Conservation (phyloP, 2,113 vertebrate species). For the Amphilophus citrinellus region DNA sequence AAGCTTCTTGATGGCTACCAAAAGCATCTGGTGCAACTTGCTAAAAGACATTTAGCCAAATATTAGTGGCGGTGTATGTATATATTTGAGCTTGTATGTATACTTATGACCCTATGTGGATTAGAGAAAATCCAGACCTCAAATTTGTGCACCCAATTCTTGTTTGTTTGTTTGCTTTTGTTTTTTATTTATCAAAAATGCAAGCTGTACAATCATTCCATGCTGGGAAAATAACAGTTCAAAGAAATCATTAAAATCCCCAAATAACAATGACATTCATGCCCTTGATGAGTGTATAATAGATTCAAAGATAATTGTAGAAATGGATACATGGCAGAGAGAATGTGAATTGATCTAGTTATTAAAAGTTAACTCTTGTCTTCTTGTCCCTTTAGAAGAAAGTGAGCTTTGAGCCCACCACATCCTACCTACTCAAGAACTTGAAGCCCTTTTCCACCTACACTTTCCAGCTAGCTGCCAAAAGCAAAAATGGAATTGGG, state of each 20-base stretch:
- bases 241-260: not conserved
- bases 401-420: constrained; percentile 89
- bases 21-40: too few relatives aligned
- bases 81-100: too few relatives aligned
- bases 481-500: constrained; percentile 94
- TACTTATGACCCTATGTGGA: too few relatives aligned
- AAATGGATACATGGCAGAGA: not conserved
- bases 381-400: constrained; percentile 81
- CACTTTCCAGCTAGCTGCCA: constrained; percentile 93
- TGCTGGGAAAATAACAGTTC: not conserved
- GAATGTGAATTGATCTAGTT: not conserved
- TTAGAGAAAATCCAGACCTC: too few relatives aligned
- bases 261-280: not conserved
- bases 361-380: not conserved
- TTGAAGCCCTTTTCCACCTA: constrained; percentile 96
- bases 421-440: constrained; percentile 91
- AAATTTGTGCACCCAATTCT: too few relatives aligned
- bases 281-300: not conserved
- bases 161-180: too few relatives aligned
- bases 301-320: not conserved
- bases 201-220: not conserved
- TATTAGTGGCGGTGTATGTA: too few relatives aligned
- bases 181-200: not conserved
- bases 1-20: too few relatives aligned
- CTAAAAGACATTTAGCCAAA: too few relatives aligned